phyloP scores from a whole-genome alignment of 2,797 vertebrate species.

The Trematomus bernacchii region DNA sequence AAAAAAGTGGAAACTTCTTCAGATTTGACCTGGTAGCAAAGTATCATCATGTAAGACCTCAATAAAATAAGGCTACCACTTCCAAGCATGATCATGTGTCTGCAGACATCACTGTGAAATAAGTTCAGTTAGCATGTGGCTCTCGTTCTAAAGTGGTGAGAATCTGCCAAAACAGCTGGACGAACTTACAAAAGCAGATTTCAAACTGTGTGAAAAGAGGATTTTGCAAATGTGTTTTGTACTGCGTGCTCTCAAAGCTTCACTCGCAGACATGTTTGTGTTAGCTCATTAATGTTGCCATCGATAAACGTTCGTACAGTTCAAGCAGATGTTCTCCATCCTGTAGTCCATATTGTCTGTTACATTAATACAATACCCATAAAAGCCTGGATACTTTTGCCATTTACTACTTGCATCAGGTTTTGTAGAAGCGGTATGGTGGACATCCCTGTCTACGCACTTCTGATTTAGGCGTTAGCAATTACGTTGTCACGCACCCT shows the following conservation, averaged over 20 bases:
- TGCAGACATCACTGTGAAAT: background rate
- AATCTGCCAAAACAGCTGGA: slow-evolving; percentile 33
- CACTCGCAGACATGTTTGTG: background rate
- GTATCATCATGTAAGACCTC: background rate
- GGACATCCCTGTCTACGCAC: slow-evolving; percentile 25
- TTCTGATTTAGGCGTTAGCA: slow-evolving; percentile 58
- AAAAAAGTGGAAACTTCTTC: background rate
- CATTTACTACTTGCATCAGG: background rate
- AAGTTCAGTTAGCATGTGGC: slow-evolving; percentile 25
- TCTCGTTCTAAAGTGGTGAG: slow-evolving; percentile 3
- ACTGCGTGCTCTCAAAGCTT: background rate
- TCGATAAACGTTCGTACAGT: background rate
- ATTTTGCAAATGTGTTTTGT: slow-evolving; percentile 4
- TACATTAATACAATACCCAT: background rate
- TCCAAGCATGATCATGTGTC: background rate
- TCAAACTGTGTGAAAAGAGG: background rate
- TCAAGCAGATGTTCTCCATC: background rate
- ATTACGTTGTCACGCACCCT: slow-evolving; percentile 47
- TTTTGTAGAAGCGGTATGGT: slow-evolving; percentile 9
- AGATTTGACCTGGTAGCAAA: background rate
- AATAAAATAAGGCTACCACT: slow-evolving; percentile 1
- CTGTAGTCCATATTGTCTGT: background rate
- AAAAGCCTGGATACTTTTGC: background rate
- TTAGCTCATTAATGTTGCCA: background rate
- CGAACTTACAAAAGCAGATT: slow-evolving; percentile 27